A percentile compares a stretch with the other conserved stretches of the same genome.
phyloP scores from a whole-genome alignment of 2,113 vertebrate genomes.

The Corapipo altera region DNA sequence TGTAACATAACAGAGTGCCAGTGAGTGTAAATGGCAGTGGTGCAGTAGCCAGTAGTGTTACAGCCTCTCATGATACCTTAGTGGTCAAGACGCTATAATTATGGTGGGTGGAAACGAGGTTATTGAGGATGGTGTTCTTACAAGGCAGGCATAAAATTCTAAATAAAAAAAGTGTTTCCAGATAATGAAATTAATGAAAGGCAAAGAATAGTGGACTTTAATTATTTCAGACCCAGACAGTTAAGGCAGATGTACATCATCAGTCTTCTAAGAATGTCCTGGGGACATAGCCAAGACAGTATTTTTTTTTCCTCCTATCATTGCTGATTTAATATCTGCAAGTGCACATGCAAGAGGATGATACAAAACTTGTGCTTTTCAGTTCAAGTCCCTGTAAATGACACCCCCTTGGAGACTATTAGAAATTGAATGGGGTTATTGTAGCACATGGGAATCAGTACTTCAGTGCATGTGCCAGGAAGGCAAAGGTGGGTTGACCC shows the following conservation, averaged over 20 bases:
- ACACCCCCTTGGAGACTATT: not conserved
- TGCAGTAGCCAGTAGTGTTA: not conserved
- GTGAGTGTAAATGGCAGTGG: not conserved
- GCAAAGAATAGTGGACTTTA: not conserved
- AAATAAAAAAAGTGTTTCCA: not conserved
- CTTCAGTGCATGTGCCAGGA: not conserved
- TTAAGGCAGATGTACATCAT: conserved; percentile 34
- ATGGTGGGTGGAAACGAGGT: not conserved
- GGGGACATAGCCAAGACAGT: conserved; percentile 19
- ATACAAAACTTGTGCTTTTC: not conserved
- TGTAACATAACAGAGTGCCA: accelerated
- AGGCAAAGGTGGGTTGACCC: conserved; percentile 56
- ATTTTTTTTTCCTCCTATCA: not conserved
- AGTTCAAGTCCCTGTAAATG: conserved; percentile 26
- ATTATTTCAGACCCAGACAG: conserved; percentile 23
- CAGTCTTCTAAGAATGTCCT: conserved; percentile 48
- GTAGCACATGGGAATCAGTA: conserved; percentile 9
- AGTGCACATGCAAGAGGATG: not conserved
- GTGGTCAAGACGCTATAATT: not conserved
- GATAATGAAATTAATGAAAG: conserved; percentile 13
- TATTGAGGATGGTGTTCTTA: not conserved
- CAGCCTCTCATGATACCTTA: not conserved
- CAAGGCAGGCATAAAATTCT: not conserved
- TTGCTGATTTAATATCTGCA: conserved; percentile 34
- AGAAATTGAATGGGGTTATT: conserved; percentile 25